These are phyloP conservation scores for Lepidocolaptes lacrymiger DNA, from an alignment of 2,797 vertebrate species.

Conservation along the genomic window DNA sequence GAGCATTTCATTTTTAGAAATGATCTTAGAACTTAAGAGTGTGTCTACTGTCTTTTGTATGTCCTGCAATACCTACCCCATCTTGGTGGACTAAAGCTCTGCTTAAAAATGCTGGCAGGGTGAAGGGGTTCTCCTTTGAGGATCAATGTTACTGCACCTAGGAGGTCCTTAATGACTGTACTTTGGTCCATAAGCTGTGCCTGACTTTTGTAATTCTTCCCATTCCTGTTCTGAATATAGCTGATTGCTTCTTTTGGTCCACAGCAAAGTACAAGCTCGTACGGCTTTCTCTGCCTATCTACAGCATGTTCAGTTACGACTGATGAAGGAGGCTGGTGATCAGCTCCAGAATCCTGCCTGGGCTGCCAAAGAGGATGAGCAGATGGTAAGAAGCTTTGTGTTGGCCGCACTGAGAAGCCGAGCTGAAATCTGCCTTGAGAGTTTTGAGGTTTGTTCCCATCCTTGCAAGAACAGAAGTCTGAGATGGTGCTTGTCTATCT, in stretches of 20 bases:
- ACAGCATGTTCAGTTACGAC: conserved; percentile 88
- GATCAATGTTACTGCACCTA: neutral
- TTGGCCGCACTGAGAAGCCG: neutral
- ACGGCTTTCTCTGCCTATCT: conserved; percentile 94
- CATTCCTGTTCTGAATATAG: neutral
- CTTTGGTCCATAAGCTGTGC: neutral
- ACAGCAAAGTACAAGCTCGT: conserved; percentile 94
- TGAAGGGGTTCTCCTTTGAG: neutral
- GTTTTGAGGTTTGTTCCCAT: neutral
- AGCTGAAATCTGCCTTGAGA: neutral
- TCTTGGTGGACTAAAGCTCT: neutral
- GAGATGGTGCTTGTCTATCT: neutral
- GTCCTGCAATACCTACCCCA: neutral
- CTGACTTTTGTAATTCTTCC: neutral
- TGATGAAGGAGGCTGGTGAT: conserved; percentile 83
- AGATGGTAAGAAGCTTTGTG: conserved; percentile 86
- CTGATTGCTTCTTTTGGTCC: conserved; percentile 28
- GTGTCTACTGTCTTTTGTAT: neutral
- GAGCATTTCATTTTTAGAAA: neutral
- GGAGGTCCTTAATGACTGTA: neutral
- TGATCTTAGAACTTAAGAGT: neutral
- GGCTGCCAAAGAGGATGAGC: conserved; percentile 89
- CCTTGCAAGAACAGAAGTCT: neutral
- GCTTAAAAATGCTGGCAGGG: neutral
- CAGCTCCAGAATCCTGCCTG: conserved; percentile 78